phyloP scores from a whole-genome alignment of 2,113 vertebrate species.

The Gavia stellata region DNA sequence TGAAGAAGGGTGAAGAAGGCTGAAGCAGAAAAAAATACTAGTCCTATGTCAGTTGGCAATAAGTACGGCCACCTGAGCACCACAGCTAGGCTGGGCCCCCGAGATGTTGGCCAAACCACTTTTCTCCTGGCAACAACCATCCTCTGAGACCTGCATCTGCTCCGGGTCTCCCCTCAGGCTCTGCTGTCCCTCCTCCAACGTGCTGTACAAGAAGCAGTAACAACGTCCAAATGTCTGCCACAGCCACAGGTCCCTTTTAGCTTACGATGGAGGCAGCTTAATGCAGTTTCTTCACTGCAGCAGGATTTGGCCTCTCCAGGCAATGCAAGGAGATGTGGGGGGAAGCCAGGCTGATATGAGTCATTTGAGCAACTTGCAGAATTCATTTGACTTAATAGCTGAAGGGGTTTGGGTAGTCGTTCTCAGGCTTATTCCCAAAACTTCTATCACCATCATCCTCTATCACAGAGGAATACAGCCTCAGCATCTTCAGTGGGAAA shows the following conservation, averaged over 20 bases:
- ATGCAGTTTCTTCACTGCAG: neutral
- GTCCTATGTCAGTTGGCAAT: neutral
- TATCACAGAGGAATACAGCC: neutral
- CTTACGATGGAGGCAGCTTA: fast-evolving
- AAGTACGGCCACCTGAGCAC: neutral
- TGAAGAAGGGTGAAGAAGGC: neutral
- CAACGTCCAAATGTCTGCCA: neutral
- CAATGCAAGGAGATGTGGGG: neutral
- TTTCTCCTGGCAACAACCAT: neutral
- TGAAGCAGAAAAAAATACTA: neutral
- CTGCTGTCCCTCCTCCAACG: neutral
- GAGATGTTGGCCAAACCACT: neutral
- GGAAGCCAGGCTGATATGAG: neutral
- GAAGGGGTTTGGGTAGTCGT: neutral
- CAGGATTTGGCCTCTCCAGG: neutral
- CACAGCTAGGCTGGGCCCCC: neutral
- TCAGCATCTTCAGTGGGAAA: neutral
- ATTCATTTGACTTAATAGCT: neutral
- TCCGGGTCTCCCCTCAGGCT: neutral
- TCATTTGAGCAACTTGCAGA: neutral
- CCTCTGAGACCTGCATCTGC: neutral
- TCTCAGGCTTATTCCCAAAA: neutral
- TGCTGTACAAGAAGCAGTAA: fast-evolving
- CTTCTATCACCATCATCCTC: neutral
- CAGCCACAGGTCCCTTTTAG: neutral